Percentiles rank a stretch among this genome's conserved stretches.
Conservation (phyloP, 1,140 invertebrate genomes). For the Penaeus indicus region DNA sequence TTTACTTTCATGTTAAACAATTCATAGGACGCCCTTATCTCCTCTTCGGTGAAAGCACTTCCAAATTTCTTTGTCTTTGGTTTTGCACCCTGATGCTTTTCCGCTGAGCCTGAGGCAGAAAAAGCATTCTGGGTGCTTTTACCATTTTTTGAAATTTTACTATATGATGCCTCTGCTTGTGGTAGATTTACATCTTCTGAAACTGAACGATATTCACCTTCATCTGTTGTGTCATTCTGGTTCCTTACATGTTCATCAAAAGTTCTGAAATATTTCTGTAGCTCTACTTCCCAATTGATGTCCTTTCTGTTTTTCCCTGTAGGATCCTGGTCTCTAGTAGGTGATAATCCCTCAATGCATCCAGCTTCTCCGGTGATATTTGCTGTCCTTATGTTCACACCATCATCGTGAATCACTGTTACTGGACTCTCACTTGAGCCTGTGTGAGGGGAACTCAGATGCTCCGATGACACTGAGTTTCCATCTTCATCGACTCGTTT, state of each 20-base stretch:
- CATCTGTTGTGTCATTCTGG: conserved; percentile 46
- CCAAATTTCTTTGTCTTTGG: conserved; percentile 48
- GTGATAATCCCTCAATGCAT: conserved; percentile 3
- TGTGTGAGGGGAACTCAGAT: conserved; percentile 28
- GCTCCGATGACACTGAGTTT: conserved; percentile 43
- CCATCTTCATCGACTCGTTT: conserved; percentile 58
- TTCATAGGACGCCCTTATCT: too few species aligned
- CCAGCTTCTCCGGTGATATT: conserved; percentile 24
- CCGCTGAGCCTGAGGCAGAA: background rate
- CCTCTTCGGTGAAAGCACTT: conserved; percentile 1
- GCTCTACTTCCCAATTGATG: conserved; percentile 66
- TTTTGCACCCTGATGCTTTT: conserved; percentile 44
- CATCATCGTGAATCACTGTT: conserved; percentile 54
- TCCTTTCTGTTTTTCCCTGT: conserved; percentile 41
- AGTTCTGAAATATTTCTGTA: conserved; percentile 64
- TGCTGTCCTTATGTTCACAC: conserved; percentile 4
- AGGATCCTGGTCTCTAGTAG: conserved; percentile 12
- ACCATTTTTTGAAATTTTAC: conserved; percentile 34
- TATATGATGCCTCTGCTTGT: conserved; percentile 14
- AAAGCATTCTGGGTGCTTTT: background rate
- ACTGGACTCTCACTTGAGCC: conserved; percentile 48
- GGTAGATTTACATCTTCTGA: background rate
- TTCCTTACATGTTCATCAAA: conserved; percentile 59
- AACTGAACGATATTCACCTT: background rate
- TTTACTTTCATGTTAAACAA: too few species aligned